phyloP scores from a whole-genome alignment of 1,140 invertebrate genomes.

The Caerostris extrusa region DNA sequence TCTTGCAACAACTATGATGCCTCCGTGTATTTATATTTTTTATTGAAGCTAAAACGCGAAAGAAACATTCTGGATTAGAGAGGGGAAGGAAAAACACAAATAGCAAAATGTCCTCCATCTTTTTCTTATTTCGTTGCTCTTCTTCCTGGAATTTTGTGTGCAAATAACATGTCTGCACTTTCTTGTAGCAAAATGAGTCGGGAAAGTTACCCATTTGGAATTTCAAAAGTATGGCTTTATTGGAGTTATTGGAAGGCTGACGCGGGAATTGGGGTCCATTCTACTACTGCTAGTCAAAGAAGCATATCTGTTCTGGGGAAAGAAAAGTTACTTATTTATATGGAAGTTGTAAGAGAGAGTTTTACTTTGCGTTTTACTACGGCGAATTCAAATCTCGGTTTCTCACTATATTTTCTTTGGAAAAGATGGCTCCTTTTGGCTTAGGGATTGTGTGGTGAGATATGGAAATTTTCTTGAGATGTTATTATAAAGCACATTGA shows the following conservation, averaged over 20 bases:
- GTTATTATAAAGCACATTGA: constrained; percentile 12
- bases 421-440: neutral
- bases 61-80: constrained; percentile 49
- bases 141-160: neutral
- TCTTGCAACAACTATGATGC: neutral
- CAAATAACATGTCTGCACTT: constrained; percentile 32
- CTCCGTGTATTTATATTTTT: constrained; percentile 33
- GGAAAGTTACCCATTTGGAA: constrained; percentile 33
- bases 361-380: neutral
- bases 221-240: constrained; percentile 49
- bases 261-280: constrained; percentile 42
- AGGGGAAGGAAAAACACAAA: neutral
- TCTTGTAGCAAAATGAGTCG: neutral
- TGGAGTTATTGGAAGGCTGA: constrained; percentile 62
- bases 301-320: neutral
- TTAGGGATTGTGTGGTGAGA: neutral
- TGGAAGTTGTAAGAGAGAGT: constrained; percentile 22
- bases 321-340: constrained; percentile 43
- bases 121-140: neutral
- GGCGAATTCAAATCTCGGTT: constrained; percentile 8
- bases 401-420: neutral
- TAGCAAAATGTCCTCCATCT: neutral
- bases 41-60: constrained; percentile 49
- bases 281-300: neutral
- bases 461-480: constrained; percentile 1